Percentiles rank a stretch among this genome's conserved stretches.
Conservation (phyloP, 1,140 invertebrate species). For the Trichoplusia ni region DNA sequence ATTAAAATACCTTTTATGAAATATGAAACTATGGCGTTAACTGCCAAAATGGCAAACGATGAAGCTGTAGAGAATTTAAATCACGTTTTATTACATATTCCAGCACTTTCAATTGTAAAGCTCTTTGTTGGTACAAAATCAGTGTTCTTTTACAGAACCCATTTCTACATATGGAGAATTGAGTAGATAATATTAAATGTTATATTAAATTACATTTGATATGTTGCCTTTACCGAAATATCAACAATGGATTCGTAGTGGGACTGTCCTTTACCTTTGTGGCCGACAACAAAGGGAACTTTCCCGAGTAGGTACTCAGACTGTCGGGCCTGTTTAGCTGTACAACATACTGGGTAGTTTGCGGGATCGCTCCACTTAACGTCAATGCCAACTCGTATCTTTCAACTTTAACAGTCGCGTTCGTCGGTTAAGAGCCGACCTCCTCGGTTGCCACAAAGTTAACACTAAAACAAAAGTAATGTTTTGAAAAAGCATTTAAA, state of each 20-base stretch:
- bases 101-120: no score
- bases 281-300: not conserved
- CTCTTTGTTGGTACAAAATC: no score
- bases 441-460: no score
- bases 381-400: conserved; percentile 17
- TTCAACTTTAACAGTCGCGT: not conserved
- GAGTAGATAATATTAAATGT: not conserved
- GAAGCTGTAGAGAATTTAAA: no score
- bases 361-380: conserved; percentile 10
- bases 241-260: not conserved
- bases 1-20: not conserved
- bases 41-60: no score
- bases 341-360: conserved; percentile 14
- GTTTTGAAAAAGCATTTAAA: no score
- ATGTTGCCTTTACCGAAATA: not conserved
- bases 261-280: not conserved
- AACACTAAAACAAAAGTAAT: no score
- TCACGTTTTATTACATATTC: no score
- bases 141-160: no score
- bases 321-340: not conserved
- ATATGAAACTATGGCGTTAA: not conserved
- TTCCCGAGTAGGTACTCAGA: not conserved
- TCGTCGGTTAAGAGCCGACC: not conserved
- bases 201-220: no score
- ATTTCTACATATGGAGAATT: no score